phyloP scores from a whole-genome alignment of 2,113 vertebrate species.

The Centrocercus urophasianus region DNA sequence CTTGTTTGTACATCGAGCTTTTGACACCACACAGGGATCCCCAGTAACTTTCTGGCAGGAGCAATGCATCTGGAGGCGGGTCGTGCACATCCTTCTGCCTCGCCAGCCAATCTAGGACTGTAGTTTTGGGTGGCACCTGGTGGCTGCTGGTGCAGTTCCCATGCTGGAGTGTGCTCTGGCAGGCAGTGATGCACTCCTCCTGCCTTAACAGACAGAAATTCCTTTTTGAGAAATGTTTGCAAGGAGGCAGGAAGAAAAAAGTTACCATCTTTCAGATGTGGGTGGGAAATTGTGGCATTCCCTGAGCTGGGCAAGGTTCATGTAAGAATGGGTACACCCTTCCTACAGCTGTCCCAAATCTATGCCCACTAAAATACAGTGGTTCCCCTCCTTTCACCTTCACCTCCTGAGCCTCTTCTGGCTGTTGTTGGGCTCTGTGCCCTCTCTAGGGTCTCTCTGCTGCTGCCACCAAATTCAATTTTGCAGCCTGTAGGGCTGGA shows the following conservation, averaged over 20 bases:
- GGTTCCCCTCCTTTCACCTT: not conserved
- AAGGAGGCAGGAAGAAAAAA: not conserved
- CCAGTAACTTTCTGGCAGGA: not conserved
- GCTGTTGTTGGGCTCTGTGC: not conserved
- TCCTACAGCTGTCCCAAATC: not conserved
- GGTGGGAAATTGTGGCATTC: not conserved
- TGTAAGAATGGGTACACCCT: not conserved
- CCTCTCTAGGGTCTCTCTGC: not conserved
- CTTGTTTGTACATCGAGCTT: not conserved
- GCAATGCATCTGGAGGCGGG: fast-evolving
- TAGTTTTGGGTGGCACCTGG: not conserved
- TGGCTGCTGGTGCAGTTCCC: not conserved
- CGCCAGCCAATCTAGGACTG: not conserved
- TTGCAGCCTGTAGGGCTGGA: not conserved
- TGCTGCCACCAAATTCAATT: not conserved
- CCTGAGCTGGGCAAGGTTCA: not conserved
- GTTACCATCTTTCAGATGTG: not conserved
- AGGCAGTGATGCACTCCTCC: not conserved
- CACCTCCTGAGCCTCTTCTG: fast-evolving
- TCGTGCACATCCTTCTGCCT: not conserved
- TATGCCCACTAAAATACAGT: not conserved
- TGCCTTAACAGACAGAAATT: not conserved
- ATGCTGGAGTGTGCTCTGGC: not conserved
- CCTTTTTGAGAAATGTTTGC: not conserved
- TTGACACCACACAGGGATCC: not conserved